Evolutionary conservation across 2,888 invertebrate species (phyloP), one percentile per base, ranked within the genome.

Genomic region (Caenorhabditis afra): DNA sequence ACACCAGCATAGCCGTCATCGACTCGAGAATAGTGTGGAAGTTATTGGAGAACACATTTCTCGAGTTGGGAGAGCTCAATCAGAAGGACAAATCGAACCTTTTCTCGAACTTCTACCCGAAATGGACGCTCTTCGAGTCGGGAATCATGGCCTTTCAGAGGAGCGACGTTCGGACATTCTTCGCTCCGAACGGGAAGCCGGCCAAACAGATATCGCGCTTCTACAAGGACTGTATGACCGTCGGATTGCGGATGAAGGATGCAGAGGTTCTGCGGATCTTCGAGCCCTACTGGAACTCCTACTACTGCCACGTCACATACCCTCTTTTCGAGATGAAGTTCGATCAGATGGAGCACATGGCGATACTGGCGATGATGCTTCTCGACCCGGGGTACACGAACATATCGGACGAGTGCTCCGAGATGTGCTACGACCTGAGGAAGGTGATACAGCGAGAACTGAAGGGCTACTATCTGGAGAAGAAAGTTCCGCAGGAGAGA

Each of bases 61-160:
- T 45, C 8, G 68, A 70, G 29, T 45, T 70, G 11, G 18, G 44
- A 1, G 44, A 45, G 2, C 12, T 70, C n/a, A 39, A 59, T 20
- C 59, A 59, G 0, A 20, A 10, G 11, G 61, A 70, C 35, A 70
- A 70, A 37, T 0, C 22, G 0, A 70, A 70, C 16, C 53, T 70
- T 0, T 70, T 70, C 45, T 59, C 68, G 0, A 70, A 70, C 12
- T 70, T 70, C 14, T 70, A 59, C 50, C 68, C 68, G 0, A 70
- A 70, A 20, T 70, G 68, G 68, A 70, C 68, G 2, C 61, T 70
- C 10, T 70, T 70, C 22, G 68, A 70, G 44, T 70, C 68, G 1
- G 68, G 44, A n/a, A 61, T 70, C 11, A 52, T 45, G 45, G 68
- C 68, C 4, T 70, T 70, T 11, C 59, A 70, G 45, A 22, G 37